Evolutionary conservation across 2,888 invertebrate species (phyloP), one percentile per base, ranked within the genome.

Genomic region (Bugula neritina): DNA sequence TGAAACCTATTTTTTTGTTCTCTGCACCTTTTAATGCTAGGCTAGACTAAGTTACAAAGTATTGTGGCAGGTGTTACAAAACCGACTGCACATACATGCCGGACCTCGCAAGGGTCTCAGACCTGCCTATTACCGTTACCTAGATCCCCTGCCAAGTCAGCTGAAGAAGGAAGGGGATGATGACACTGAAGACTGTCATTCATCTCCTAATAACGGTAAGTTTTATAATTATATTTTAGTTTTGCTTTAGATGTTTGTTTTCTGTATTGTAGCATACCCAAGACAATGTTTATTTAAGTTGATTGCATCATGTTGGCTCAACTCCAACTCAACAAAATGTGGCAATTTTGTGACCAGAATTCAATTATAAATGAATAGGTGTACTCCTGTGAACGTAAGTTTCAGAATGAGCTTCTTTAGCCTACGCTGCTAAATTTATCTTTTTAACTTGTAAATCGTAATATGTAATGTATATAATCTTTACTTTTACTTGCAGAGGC

Each of bases 121-220:
- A 27, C 63, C 63, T 31, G 63, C 63, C 31, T 63, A 63, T 27
- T 10, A 31, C 13, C 63, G 63, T 10, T 63, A 63, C 31, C 17
- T 63, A 2, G 31, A 63, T n/a, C 43, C 43, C 43, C 43, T 43
- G 43, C 43, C 43, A 10, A 43, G 43, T 43, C 43, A 10, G 17
- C 17, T 17, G 17, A 17, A 43, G 10, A 43, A 5, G 17, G 43
- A 43, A 31, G 63, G 31, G 27, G 63, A 63, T 3, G 63, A 63
- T 27, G 31, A 31, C 63, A 63, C 27, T 13, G 27, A 63, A n/a
- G 63, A 31, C 57, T 57, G n/a, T 25, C 10, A 23, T 5, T 21
- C 25, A 13, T n/a, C 57, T 57, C 5, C 25, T 13, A 57, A 57
- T 23, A n/a, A 57, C 3, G 23, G 57, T 21, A 27, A 25, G 57